Evolutionary conservation across 2,888 invertebrate species (phyloP).

Genomic region (Pristionchus japonicus): DNA sequence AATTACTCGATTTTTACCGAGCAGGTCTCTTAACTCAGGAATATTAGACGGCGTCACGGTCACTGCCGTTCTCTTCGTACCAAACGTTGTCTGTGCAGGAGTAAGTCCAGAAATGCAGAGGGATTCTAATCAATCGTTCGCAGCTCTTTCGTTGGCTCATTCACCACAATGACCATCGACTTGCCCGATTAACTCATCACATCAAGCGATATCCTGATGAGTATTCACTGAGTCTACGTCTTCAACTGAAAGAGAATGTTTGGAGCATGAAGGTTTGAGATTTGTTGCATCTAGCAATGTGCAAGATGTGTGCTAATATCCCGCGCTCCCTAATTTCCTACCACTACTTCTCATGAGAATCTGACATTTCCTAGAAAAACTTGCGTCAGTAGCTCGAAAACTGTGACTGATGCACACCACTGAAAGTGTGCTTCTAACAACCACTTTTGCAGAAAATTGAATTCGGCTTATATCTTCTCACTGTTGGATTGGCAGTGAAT

Average conservation of each 20-base stretch:
- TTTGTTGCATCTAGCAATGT: too few species aligned
- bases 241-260: background rate
- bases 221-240: background rate
- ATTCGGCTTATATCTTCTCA: background rate
- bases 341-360: too few species aligned
- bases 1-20: too few species aligned
- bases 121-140: background rate
- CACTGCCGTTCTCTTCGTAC: too few species aligned
- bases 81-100: background rate
- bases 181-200: background rate
- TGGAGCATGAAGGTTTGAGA: constrained; percentile 7
- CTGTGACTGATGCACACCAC: background rate
- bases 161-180: background rate
- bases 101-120: background rate
- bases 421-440: background rate
- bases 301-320: too few species aligned
- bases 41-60: too few species aligned
- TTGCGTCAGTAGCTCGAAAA: too few species aligned
- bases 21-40: too few species aligned
- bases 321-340: too few species aligned
- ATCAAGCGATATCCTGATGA: background rate
- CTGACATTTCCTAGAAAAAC: too few species aligned
- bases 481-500: background rate
- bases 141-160: background rate
- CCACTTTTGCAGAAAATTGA: background rate